These are phyloP conservation scores for Spodoptera littoralis DNA, from an alignment of 2,888 invertebrate species.

Conservation along the genomic window DNA sequence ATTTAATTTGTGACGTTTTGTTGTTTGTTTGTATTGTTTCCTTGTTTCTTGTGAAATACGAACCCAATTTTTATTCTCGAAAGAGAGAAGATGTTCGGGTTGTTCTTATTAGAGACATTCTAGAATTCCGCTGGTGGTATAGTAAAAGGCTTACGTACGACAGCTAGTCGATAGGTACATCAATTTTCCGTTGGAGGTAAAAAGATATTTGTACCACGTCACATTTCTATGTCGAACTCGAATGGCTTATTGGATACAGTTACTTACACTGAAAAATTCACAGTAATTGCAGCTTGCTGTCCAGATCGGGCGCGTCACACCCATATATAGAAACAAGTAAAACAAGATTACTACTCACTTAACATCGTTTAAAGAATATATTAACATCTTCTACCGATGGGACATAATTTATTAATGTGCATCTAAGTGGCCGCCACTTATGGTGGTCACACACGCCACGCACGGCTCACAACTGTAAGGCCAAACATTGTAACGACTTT, in stretches of 20 bases:
- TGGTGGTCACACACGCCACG: constrained; percentile 72
- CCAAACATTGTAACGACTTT: constrained; percentile 77
- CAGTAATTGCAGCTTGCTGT: constrained; percentile 11
- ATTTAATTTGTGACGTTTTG: constrained; percentile 2
- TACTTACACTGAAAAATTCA: constrained; percentile 30
- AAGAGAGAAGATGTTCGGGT: too few species aligned
- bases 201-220: too few species aligned
- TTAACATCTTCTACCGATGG: constrained; percentile 74
- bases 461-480: constrained; percentile 59
- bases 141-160: too few species aligned
- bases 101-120: too few species aligned
- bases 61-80: too few species aligned
- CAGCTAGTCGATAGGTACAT: too few species aligned
- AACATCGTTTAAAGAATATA: constrained; percentile 73
- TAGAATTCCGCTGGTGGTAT: too few species aligned
- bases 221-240: too few species aligned
- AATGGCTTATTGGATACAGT: not conserved
- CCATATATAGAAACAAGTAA: constrained; percentile 65
- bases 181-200: too few species aligned
- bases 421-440: constrained; percentile 81
- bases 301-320: constrained; percentile 28
- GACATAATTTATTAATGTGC: constrained; percentile 78
- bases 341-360: constrained; percentile 67
- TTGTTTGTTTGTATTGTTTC: not conserved
- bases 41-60: not conserved